Base-by-base conservation (phyloP, 2,888 invertebrate species). In the Cantharis flavilabris region DNA sequence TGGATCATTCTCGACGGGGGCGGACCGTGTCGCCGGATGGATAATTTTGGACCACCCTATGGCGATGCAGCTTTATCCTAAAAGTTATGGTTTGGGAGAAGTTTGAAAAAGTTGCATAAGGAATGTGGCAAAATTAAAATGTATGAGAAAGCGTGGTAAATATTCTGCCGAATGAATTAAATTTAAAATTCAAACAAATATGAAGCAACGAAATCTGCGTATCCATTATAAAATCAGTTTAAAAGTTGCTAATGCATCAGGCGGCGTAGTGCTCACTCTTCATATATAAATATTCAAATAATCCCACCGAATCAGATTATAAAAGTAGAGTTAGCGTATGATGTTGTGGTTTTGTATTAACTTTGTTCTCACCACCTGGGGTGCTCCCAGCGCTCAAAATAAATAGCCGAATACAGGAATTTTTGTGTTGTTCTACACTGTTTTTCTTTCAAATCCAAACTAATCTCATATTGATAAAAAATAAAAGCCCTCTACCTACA, bases 251-350 rank as follows among this genome's bases (percentile, higher is more conserved):
- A 87, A 87, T 87, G 87, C 86, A 87, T 81, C 84, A 86, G 84
- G 86, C 86, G 86, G 84, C 82, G 80, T 80, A 81, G 83, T 80
- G 80, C 84, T 84, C 83, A 83, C 85, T 84, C 86, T 86, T 87
- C 87, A 87, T 87, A 86, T 85, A 86, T 88, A 87, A 88, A 88
- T 88, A 88, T 88, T 88, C 87, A 87, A 87, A 87, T 87, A 87
- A 88, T 87, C 87, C 86, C 79, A 69, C 82, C 81, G 86, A 87
- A 87, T 87, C 87, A 85, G 87, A 87, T 88, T 87, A 88, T 87
- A 86, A 86, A 87, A 87, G 87, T 87, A 84, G 85, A 86, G 86
- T 85, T 86, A 83, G 86, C 86, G 86, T 87, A 86, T 87, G 87
- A 85, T 87, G 87, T 87, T 87, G 86, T 87, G 87, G 86, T 87